Conservation (phyloP, 1,140 invertebrate genomes). For the Helicoverpa armigera region DNA sequence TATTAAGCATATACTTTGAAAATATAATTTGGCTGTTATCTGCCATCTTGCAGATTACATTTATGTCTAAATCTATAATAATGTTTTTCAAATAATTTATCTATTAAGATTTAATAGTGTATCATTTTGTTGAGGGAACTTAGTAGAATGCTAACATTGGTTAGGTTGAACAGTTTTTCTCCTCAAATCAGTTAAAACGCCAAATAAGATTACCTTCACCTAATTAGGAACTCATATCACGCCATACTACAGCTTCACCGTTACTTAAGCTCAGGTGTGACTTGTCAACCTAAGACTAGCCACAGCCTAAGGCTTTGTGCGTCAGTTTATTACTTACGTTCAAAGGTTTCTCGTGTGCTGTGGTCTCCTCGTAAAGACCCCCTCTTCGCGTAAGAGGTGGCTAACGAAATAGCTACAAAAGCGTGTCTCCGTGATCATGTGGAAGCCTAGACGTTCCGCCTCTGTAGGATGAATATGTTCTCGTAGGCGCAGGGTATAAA, state of each 20-base stretch:
- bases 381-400: conserved; percentile 11
- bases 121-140: no score
- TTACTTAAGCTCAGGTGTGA: conserved; percentile 26
- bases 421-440: background rate
- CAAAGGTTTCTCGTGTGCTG: conserved; percentile 36
- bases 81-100: no score
- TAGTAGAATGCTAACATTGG: no score
- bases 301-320: conserved; percentile 29
- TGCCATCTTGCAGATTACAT: no score
- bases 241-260: no score
- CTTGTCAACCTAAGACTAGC: conserved; percentile 45
- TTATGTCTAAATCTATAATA: no score
- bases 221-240: no score
- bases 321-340: conserved; percentile 41
- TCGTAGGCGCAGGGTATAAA: background rate
- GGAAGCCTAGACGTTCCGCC: background rate
- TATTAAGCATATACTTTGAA: background rate
- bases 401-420: conserved; percentile 26
- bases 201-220: no score
- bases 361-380: conserved; percentile 9
- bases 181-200: no score
- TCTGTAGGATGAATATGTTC: background rate
- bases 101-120: no score
- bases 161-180: no score
- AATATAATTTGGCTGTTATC: background rate